Base-by-base conservation (phyloP, 1,140 invertebrate species). In the Heliconius hewitsoni region DNA sequence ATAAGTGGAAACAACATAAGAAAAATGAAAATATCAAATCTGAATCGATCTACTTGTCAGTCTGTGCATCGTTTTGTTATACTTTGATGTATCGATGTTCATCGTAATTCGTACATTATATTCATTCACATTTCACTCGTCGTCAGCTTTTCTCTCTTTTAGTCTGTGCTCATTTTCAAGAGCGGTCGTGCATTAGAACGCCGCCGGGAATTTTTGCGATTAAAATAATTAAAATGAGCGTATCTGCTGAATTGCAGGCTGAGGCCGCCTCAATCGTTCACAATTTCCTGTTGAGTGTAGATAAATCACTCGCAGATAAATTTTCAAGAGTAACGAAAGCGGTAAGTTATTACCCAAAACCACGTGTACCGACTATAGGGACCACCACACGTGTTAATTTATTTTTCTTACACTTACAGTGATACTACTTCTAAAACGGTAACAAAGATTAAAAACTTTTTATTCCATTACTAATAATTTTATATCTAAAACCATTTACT, bases 301-400 rank as follows among this genome's bases (percentile, higher is more conserved):
- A 93, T 77, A 94, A 93, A 87, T 81, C 87, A 19, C 70, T 93
- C 8, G 90, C 91, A n/a, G 84, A 90, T 76, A 76, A 90, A 50
- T 91, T 93, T 80, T 79, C 84, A 60, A 83, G 86, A 77, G 90
- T 89, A 80, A 90, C 90, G 8, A 92, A 94, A 89, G 86, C 90
- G 86, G 92, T 94, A 82, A 91, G 92, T 91, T 71, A 60, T 39
- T 70, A 34, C 18, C 16, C 23, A 19, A 3, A 60, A 82, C 82
- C 84, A 87, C 86, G 86, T 85, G 86, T 80, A 71, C 57, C 55
- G 8, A 66, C 46, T 8, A 42, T 79, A 52, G 23, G 39, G 74
- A 74, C 55, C 42, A 57, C 73, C 83, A 86, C 90, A 90, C 87
- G 90, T 92, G 88, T 86, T 88, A 46, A 23, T 77, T 46, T 71